These are phyloP conservation scores for Clarias pachynema DNA, from an alignment of 2,797 vertebrate genomes.

Conservation along the genomic window DNA sequence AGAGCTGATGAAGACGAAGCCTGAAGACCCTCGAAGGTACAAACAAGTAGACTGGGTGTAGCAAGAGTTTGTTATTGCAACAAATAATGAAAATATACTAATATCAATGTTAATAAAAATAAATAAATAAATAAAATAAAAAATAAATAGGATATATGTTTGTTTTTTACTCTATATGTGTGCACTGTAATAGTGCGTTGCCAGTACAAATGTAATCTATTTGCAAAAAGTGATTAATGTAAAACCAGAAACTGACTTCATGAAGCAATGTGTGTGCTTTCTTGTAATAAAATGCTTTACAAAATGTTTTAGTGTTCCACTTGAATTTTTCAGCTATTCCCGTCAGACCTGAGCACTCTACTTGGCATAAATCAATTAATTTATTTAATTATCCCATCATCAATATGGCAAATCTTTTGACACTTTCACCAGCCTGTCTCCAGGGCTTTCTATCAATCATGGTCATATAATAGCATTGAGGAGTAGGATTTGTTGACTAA, in stretches of 20 bases:
- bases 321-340: slow-evolving; percentile 18
- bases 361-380: slow-evolving; percentile 27
- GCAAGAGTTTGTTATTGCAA: not conserved
- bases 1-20: slow-evolving; percentile 5
- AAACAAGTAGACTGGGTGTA: too few relatives aligned
- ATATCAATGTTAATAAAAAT: not conserved
- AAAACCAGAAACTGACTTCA: not conserved
- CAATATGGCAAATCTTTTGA: slow-evolving; percentile 30
- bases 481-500: slow-evolving; percentile 19
- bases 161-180: not conserved
- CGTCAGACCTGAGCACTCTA: slow-evolving; percentile 12
- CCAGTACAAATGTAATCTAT: not conserved
- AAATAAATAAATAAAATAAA: too few relatives aligned
- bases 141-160: not conserved
- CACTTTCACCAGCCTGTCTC: slow-evolving; percentile 32
- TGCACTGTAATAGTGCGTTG: not conserved
- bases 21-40: slow-evolving; percentile 8
- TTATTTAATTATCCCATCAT: slow-evolving; percentile 37
- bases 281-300: not conserved
- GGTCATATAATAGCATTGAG: slow-evolving; percentile 12
- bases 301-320: slow-evolving; percentile 10
- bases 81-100: not conserved
- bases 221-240: not conserved
- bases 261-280: not conserved
- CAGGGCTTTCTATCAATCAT: slow-evolving; percentile 33